Evolutionary conservation across 2,888 invertebrate genomes (phyloP).

Genomic region (Luperina testacea): DNA sequence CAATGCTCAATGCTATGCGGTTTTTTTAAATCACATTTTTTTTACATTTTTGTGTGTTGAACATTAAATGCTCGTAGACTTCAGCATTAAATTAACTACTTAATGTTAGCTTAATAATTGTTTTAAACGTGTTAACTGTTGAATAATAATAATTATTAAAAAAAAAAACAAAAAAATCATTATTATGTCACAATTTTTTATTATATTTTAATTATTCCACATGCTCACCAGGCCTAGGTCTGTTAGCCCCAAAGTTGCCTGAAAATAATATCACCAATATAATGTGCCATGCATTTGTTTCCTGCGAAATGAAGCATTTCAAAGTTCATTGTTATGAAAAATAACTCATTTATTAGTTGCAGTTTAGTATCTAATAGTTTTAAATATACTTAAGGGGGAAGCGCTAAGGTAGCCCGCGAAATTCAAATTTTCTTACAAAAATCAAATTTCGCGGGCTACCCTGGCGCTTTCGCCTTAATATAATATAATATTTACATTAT

Average conservation of each 20-base stretch:
- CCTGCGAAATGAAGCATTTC: conserved; percentile 2
- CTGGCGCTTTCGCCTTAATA: too few species aligned
- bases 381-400: not conserved
- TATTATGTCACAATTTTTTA: not conserved
- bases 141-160: not conserved
- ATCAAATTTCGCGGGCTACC: too few species aligned
- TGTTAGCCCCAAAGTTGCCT: conserved; percentile 18
- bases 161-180: not conserved
- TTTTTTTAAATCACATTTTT: not conserved
- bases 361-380: not conserved
- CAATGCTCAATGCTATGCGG: not conserved
- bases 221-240: conserved; percentile 44
- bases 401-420: too few species aligned
- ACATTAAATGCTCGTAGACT: not conserved
- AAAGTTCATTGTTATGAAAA: not conserved
- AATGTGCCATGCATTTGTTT: not conserved
- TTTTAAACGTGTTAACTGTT: not conserved
- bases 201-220: not conserved
- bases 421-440: too few species aligned
- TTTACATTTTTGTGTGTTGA: not conserved
- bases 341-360: not conserved
- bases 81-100: not conserved
- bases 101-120: not conserved
- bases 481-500: too few species aligned
- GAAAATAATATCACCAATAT: conserved; percentile 32